Evolutionary conservation across 2,113 vertebrate species (phyloP), one percentile per base, ranked within the genome.

Genomic region (Pelvicachromis taeniatus): DNA sequence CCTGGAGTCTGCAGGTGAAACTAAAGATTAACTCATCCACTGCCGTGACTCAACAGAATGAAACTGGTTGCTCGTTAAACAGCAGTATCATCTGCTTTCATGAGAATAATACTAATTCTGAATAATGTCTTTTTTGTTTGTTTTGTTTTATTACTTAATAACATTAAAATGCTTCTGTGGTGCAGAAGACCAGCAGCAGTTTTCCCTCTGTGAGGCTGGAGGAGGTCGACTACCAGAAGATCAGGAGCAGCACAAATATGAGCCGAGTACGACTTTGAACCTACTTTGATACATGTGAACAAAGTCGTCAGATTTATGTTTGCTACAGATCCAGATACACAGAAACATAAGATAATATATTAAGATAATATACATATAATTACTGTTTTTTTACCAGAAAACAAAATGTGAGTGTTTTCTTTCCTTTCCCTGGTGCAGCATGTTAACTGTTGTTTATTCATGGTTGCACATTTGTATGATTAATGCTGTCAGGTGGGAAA

Each of bases 181-280:
- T 79, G 23, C 68, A 88, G 86, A 88, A 0, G 82, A 77, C 12
- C 38, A 68, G 48, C 13, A 48, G 38, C 48, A 59, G 52, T 79
- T 73, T 40, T 65, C 75, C 7, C 17, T 63, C 11, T 61, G 35
- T 17, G 54, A 38, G 8, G 7, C 73, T 21, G 45, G 50, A 53
- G 35, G 65, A 48, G 23, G 26, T 3, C 23, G 17, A 11, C 0
- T 17, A 6, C 9, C 13, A 1, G 7, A 9, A 14, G 54, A 86
- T 19, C 21, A 84, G 13, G 23, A 53, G 23, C 40, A 52, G 70
- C 68, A 78, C 2, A 31, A 33, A 48, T 38, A 79, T 26, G 52
- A 68, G 8, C 12, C 73, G 3, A 85, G 89, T 87, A 70, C 1
- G 68, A n/a, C 54, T 9, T 56, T 50, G 31, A 75, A 50, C 23